phyloP scores from a whole-genome alignment of 2,888 invertebrate genomes.

The Tenthredo livida region DNA sequence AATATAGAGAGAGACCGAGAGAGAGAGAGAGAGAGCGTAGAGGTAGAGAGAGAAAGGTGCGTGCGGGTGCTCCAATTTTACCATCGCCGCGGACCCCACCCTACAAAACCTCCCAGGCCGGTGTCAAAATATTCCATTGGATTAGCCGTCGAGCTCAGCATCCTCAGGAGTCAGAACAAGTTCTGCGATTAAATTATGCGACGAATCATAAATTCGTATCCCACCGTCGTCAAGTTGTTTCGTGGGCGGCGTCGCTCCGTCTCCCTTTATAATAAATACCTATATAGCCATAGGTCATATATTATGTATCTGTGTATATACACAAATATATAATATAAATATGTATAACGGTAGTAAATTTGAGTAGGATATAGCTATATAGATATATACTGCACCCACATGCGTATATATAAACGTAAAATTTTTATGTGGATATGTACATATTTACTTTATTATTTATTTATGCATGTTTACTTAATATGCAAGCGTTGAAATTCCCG shows the following conservation, averaged over 20 bases:
- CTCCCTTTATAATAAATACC: not conserved
- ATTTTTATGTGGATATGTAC: not conserved
- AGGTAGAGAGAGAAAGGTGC: constrained; percentile 43
- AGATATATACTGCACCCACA: too few relatives aligned
- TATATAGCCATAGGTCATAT: not conserved
- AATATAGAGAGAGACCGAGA: constrained; percentile 56
- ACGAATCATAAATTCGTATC: constrained; percentile 45
- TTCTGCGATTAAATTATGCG: constrained; percentile 48
- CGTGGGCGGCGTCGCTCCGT: not conserved
- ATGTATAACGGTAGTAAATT: too few relatives aligned
- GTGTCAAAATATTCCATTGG: constrained; percentile 51
- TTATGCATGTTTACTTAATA: not conserved
- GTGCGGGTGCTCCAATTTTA: constrained; percentile 50
- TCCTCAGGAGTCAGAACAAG: constrained; percentile 50
- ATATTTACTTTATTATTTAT: constrained; percentile 4
- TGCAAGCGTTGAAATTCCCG: not conserved
- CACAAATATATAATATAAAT: not conserved
- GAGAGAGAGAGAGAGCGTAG: constrained; percentile 40
- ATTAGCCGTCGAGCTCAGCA: constrained; percentile 38
- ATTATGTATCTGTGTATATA: not conserved
- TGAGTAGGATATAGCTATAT: too few relatives aligned
- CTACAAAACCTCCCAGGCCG: constrained; percentile 19
- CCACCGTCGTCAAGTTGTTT: constrained; percentile 14
- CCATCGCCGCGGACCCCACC: not conserved
- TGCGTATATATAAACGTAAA: not conserved